Evolutionary conservation across 1,140 invertebrate species (phyloP).

Genomic region (Lasioglossum albipes): DNA sequence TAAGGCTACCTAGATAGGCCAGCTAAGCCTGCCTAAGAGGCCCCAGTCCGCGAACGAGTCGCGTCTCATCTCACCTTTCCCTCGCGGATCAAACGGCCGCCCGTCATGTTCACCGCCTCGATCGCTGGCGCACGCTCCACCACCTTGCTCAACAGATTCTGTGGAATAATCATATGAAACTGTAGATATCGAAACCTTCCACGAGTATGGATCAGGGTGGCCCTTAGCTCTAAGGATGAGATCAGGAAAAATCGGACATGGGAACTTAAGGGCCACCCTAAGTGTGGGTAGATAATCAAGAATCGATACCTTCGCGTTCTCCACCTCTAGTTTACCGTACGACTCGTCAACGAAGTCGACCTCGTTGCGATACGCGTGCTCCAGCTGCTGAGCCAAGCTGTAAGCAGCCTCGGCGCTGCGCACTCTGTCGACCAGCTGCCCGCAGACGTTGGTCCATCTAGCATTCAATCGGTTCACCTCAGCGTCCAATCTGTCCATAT

Average conservation of each 20-base stretch:
- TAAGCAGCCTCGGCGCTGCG: slow-evolving; percentile 92
- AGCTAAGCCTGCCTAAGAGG: slow-evolving; percentile 42
- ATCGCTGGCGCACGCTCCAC: slow-evolving; percentile 95
- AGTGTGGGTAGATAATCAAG: background rate
- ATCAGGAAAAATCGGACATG: too few species aligned
- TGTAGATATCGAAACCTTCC: background rate
- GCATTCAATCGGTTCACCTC: slow-evolving; percentile 93
- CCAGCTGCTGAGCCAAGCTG: slow-evolving; percentile 91
- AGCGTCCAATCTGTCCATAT: slow-evolving; percentile 95
- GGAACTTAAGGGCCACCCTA: too few species aligned
- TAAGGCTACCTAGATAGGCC: slow-evolving; percentile 57
- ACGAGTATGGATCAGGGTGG: too few species aligned
- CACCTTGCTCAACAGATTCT: slow-evolving; percentile 94
- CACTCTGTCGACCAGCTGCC: slow-evolving; percentile 93
- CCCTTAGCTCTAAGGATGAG: too few species aligned
- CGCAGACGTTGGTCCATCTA: slow-evolving; percentile 94
- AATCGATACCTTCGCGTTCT: slow-evolving; percentile 87
- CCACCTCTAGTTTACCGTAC: slow-evolving; percentile 87
- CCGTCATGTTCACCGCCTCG: slow-evolving; percentile 96
- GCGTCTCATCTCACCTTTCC: slow-evolving; percentile 91
- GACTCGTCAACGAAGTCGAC: slow-evolving; percentile 92
- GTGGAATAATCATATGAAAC: slow-evolving; percentile 71
- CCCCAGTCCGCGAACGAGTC: slow-evolving; percentile 18
- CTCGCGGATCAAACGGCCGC: slow-evolving; percentile 97
- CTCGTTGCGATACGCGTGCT: slow-evolving; percentile 91